Base-by-base conservation (phyloP, 2,113 vertebrate genomes). In the Hippotragus niger region DNA sequence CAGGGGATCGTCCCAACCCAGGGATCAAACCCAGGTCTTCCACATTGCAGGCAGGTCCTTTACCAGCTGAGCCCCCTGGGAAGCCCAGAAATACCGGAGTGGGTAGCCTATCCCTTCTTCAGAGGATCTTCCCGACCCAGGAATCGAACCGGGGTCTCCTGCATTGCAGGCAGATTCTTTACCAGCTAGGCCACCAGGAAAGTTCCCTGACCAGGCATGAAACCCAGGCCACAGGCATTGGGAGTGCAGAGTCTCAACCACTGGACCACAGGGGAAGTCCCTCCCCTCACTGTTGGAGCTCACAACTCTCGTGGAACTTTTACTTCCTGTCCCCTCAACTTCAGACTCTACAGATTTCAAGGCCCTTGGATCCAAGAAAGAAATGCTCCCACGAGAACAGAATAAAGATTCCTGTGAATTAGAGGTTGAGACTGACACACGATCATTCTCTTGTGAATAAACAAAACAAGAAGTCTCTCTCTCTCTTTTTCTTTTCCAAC, bases 141-240 rank as follows among this genome's bases (percentile, higher is more conserved):
- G 62, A 10, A 19, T 9, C 3, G 0, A 67, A 67, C 33, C 33
- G 16, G 0, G 3, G 7, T 19, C 62, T 67, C 2, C 62, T 10
- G 4, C 33, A n/a, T 10, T n/a, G 62, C 33, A n/a, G 62, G 62
- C 62, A 19, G 62, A 67, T 10, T 33, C 33, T 19, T 67, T 5
- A 10, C 62, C 62, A 67, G 62, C 33, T 67, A 33, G n/a, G 62
- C 16, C 33, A 19, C 64, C 15, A 5, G 64, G 17, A 2, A 5
- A 40, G 36, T 40, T 6, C 67, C 67, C 21, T 25, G 67, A 74
- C 36, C 5, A 3, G 67, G 67, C 21, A 40, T 40, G 10, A 23
- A 74, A 25, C 10, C 36, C 10, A 2, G 67, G 36, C 19, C 36
- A 3, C 36, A 25, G 40, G 67, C 67, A 1, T 6, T 25, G 36